Base-by-base conservation (phyloP, 2,797 vertebrate species). In the Halcyon badia region DNA sequence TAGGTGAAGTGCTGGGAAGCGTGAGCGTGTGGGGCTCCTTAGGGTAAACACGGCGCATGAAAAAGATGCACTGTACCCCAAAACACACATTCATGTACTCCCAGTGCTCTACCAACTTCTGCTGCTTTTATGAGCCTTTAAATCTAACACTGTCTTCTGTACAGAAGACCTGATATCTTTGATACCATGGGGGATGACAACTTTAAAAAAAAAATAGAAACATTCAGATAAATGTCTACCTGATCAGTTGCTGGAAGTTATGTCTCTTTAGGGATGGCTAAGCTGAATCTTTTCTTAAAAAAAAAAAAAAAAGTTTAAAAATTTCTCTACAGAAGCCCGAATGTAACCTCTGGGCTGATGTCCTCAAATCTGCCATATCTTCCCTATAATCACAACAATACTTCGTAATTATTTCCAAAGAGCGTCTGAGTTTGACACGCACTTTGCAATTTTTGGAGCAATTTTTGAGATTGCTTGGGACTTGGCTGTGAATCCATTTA, bases 401-500 rank as follows among this genome's bases (percentile, higher is more conserved):
- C 39, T 89, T 83, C 19, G 44, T 30, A 66, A 9, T 56, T 12
- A 24, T 60, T 89, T 87, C 48, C 57, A 48, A 60, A 87, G 73
- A 80, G 42, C 82, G 33, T 25, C 71, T 48, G 60, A 70, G 64
- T 85, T 89, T 94, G 51, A 71, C 14, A 25, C 0, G 3, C 56
- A 80, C 17, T 0, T 1, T 72, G 54, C 83, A 86, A 51, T 72
- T 95, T 95, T 87, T 89, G 62, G 54, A 92, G 71, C 78, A 37
- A 28, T 89, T 95, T 90, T 81, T 72, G 79, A 48, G 61, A 42
- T 51, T 88, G 69, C 77, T 58, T 44, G 58, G 54, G 83, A 66
- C 46, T 35, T 60, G 25, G 33, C 25, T 71, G 71, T 89, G 92
- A 92, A 93, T 82, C 86, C 82, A 30, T 79, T 91, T 76, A 72